Conservation (phyloP, 2,888 invertebrate species). For the Parascotia fuliginaria region DNA sequence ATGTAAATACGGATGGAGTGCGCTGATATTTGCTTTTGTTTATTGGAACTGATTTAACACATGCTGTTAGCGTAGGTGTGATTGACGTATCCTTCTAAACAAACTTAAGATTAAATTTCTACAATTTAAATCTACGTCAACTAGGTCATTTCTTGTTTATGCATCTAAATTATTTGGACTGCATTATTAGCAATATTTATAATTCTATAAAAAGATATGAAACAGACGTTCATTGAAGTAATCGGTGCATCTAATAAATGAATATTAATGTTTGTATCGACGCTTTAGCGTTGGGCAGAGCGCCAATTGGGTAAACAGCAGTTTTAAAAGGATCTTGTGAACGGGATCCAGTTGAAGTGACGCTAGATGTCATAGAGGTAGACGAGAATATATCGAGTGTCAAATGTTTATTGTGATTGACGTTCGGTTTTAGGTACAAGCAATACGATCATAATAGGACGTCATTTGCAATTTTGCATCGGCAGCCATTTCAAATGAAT, state of each 20-base stretch:
- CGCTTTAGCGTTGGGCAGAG: conserved; percentile 58
- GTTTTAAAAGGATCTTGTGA: conserved; percentile 27
- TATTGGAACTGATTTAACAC: background rate
- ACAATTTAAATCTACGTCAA: no score
- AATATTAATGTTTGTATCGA: conserved; percentile 67
- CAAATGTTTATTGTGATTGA: conserved; percentile 5
- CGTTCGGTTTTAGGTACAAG: background rate
- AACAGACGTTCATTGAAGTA: conserved; percentile 39
- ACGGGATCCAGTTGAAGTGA: conserved; percentile 16
- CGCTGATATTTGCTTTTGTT: no score
- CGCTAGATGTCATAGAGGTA: conserved; percentile 13
- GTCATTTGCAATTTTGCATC: no score
- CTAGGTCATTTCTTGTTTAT: no score
- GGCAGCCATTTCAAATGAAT: background rate
- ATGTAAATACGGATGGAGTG: no score
- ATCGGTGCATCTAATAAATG: conserved; percentile 52
- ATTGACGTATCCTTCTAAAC: no score
- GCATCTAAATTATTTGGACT: conserved; percentile 11
- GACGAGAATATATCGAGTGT: background rate
- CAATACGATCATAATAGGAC: background rate
- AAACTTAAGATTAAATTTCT: no score
- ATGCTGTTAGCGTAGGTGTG: background rate
- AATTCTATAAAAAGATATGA: conserved; percentile 29
- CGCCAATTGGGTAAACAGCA: conserved; percentile 59
- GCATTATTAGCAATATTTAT: conserved; percentile 21